These are phyloP conservation scores for Ips nitidus DNA, from an alignment of 1,140 invertebrate species.

Conservation along the genomic window DNA sequence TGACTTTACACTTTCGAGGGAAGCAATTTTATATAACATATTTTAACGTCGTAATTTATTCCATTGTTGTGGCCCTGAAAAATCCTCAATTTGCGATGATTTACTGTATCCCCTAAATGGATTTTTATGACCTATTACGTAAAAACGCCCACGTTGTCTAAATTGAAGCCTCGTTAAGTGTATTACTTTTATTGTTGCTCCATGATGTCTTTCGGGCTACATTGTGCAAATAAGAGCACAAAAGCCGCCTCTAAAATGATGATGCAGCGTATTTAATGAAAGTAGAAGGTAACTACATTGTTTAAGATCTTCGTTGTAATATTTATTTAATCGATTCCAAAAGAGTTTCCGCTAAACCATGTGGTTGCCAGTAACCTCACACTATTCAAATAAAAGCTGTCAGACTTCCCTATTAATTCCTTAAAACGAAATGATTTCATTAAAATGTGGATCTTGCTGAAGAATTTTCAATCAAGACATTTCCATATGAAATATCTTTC, in stretches of 20 bases:
- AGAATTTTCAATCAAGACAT: too few relatives aligned
- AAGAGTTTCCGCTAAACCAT: too few relatives aligned
- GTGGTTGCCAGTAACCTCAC: too few relatives aligned
- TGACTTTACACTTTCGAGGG: not conserved
- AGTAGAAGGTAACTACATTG: not conserved
- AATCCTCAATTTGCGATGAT: conserved; percentile 12
- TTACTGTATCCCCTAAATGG: conserved; percentile 9
- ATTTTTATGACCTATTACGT: conserved; percentile 12
- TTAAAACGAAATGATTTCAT: too few relatives aligned
- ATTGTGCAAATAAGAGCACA: not conserved
- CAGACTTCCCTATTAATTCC: too few relatives aligned
- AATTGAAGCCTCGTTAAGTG: conserved; percentile 13
- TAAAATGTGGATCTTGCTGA: too few relatives aligned
- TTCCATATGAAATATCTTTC: too few relatives aligned
- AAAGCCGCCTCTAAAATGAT: conserved; percentile 1
- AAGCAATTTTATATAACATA: not conserved
- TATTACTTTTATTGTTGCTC: conserved; percentile 15
- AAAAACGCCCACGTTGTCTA: conserved; percentile 17
- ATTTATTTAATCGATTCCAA: too few relatives aligned
- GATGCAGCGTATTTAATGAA: conserved; percentile 3
- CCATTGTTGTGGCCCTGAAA: not conserved
- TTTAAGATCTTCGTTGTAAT: too few relatives aligned
- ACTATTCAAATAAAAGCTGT: too few relatives aligned
- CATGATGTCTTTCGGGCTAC: not conserved
- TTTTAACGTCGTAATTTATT: conserved; percentile 9